Evolutionary conservation across 1,140 invertebrate genomes (phyloP).

Genomic region (Pseudobourletiella spinata): DNA sequence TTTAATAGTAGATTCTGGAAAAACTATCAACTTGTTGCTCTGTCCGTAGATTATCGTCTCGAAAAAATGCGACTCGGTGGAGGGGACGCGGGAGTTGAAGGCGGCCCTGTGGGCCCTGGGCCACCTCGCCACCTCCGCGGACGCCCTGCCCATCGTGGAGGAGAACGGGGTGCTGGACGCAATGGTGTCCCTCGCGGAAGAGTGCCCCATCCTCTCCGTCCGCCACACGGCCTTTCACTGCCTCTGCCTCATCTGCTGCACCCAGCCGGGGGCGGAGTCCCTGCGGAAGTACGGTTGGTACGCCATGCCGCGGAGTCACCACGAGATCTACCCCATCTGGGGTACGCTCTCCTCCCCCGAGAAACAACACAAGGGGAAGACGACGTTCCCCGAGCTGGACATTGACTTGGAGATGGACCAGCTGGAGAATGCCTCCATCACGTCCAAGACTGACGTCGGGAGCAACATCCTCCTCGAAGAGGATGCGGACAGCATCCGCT

Average conservation of each 20-base stretch:
- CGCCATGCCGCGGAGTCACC: slow-evolving; percentile 33
- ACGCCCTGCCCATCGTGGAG: slow-evolving; percentile 62
- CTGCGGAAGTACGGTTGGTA: slow-evolving; percentile 53
- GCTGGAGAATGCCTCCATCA: slow-evolving; percentile 16
- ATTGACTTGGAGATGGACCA: slow-evolving; percentile 14
- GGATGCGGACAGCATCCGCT: slow-evolving; percentile 13
- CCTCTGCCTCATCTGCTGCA: slow-evolving; percentile 72
- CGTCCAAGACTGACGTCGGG: slow-evolving; percentile 20
- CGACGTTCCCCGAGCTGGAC: slow-evolving; percentile 1
- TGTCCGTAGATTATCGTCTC: slow-evolving; percentile 28
- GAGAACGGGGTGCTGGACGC: slow-evolving; percentile 51
- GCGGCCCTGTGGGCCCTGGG: slow-evolving; percentile 81
- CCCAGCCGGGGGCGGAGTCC: slow-evolving; percentile 64
- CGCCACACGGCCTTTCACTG: slow-evolving; percentile 81
- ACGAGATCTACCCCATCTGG: slow-evolving; percentile 32
- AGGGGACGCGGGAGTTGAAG: slow-evolving; percentile 66
- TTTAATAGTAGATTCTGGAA: too few relatives aligned
- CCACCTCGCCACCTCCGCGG: slow-evolving; percentile 64
- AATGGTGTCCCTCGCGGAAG: slow-evolving; percentile 61
- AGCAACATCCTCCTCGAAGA: slow-evolving; percentile 27
- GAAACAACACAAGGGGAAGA: not conserved
- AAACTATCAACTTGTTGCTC: too few relatives aligned
- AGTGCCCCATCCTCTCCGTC: slow-evolving; percentile 71
- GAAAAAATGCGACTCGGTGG: slow-evolving; percentile 50
- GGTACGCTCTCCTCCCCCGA: not conserved